A percentile compares a stretch with the other conserved stretches of the same genome.
phyloP scores from a whole-genome alignment of 2,888 invertebrate species.

The Hetaerina titia region DNA sequence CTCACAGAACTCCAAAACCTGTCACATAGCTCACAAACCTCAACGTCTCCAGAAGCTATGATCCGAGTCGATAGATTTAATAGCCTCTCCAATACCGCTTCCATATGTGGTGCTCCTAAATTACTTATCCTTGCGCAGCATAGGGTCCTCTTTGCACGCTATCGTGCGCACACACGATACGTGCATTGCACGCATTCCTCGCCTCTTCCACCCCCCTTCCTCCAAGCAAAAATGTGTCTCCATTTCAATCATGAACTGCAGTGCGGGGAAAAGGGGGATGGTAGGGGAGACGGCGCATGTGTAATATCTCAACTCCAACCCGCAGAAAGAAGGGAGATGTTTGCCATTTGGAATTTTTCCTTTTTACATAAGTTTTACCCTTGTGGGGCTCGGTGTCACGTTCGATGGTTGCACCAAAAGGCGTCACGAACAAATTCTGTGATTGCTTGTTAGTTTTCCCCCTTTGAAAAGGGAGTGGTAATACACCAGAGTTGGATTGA shows the following conservation, averaged over 20 bases:
- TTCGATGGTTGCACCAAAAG: not conserved
- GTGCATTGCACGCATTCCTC: not conserved
- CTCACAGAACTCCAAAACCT: not conserved
- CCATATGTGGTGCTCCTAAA: constrained; percentile 32
- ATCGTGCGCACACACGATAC: not conserved
- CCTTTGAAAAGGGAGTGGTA: not conserved
- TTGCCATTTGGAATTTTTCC: not conserved
- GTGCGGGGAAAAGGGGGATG: not conserved
- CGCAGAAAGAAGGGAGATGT: not conserved
- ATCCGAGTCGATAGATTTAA: not conserved
- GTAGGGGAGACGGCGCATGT: not conserved
- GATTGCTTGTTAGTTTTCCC: not conserved
- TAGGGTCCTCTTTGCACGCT: not conserved
- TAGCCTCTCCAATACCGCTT: constrained; percentile 31
- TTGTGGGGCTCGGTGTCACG: not conserved
- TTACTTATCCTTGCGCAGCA: not conserved
- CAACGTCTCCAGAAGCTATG: not conserved
- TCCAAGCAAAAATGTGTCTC: not conserved
- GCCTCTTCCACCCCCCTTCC: not conserved
- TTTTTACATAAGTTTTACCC: not conserved
- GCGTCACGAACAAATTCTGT: not conserved
- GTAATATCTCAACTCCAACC: not conserved
- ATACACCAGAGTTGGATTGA: not conserved
- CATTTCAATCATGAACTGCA: not conserved
- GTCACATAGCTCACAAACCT: not conserved